phyloP scores from a whole-genome alignment of 2,888 invertebrate genomes.

The Trypoxylon attenuatum region DNA sequence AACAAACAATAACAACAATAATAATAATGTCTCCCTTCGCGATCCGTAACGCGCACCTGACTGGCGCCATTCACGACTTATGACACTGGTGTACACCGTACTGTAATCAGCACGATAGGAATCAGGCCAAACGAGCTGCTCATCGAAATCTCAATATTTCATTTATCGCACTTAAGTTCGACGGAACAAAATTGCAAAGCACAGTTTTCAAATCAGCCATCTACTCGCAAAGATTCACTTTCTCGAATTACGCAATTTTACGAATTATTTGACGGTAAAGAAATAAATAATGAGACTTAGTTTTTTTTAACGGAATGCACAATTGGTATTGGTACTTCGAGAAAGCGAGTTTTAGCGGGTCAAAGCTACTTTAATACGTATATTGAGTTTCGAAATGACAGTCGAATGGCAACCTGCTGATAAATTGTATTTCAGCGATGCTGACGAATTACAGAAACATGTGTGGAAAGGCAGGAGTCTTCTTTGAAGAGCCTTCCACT shows the following conservation, averaged over 20 bases:
- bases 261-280: not conserved
- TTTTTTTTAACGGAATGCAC: not conserved
- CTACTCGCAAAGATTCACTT: not conserved
- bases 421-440: constrained; percentile 3
- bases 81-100: constrained; percentile 44
- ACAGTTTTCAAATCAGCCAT: not conserved
- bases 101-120: constrained; percentile 13
- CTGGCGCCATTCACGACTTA: constrained; percentile 46
- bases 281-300: not conserved
- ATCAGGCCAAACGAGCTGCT: no score
- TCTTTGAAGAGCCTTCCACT: constrained; percentile 38
- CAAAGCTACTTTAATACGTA: not conserved
- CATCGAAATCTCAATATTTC: no score
- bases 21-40: constrained; percentile 57
- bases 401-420: constrained; percentile 8
- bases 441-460: constrained; percentile 35
- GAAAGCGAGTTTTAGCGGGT: not conserved
- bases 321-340: not conserved
- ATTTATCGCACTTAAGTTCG: no score
- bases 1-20: constrained; percentile 71
- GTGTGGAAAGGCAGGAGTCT: constrained; percentile 33
- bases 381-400: not conserved
- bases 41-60: constrained; percentile 24
- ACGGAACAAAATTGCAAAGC: not conserved
- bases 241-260: not conserved